Evolutionary conservation across 1,140 invertebrate genomes (phyloP).

Genomic region (Papilio xuthus): DNA sequence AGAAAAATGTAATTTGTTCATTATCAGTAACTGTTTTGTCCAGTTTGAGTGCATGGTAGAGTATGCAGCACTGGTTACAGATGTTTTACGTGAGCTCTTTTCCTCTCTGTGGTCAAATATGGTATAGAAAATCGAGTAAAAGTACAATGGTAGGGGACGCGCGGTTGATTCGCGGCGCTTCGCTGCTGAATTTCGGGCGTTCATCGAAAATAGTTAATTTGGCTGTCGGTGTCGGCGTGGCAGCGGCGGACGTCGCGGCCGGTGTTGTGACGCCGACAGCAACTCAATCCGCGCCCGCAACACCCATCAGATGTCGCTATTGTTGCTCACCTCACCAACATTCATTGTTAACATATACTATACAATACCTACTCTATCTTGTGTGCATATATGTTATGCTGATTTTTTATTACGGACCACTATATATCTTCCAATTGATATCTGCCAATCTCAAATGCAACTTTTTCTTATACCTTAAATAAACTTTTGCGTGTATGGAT

Average conservation of each 20-base stretch:
- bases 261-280: conserved; percentile 46
- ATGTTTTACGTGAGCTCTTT: too few relatives aligned
- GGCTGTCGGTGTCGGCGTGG: conserved; percentile 46
- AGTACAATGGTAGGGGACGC: conserved; percentile 44
- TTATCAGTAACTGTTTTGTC: too few relatives aligned
- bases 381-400: not conserved
- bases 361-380: not conserved
- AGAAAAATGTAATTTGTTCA: too few relatives aligned
- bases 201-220: conserved; percentile 61
- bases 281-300: conserved; percentile 33
- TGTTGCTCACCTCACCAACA: not conserved
- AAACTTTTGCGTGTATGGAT: not conserved
- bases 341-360: not conserved
- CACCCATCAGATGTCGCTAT: not conserved
- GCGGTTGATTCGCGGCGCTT: conserved; percentile 41
- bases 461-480: not conserved
- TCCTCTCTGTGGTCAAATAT: too few relatives aligned
- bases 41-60: too few relatives aligned
- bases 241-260: conserved; percentile 46
- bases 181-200: conserved; percentile 44
- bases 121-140: not conserved
- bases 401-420: not conserved
- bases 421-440: not conserved
- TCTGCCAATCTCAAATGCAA: not conserved
- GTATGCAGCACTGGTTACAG: too few relatives aligned